Evolutionary conservation across 2,888 invertebrate genomes (phyloP), one percentile per base, ranked within the genome.

Genomic region (Chrysolina americana): DNA sequence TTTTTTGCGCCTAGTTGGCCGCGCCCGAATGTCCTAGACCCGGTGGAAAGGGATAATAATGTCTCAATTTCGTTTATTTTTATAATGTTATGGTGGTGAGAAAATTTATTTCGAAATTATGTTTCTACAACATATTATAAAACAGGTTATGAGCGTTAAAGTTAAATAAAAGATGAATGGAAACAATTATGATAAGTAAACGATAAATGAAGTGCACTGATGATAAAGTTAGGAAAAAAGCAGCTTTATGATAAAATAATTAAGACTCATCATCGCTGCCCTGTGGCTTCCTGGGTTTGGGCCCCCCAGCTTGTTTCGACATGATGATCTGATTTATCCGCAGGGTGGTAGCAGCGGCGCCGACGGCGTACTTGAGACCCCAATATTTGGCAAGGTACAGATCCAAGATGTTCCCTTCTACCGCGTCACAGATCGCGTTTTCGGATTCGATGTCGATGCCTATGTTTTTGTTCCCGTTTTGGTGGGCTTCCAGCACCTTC

Each of bases 261-360:
- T 83, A 85, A 73, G 84, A 85, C 82, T 95, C 95, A 83, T 95
- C 95, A 87, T 95, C 95, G 83, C 94, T 90, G 10, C 91, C 91
- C 76, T 91, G 92, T 70, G 88, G 87, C 65, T 85, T 85, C 83
- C 92, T 92, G 1, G 95, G 92, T 88, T 98, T 98, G 0, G 98
- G 98, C 62, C 98, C 98, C 63, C 98, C 98, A 17, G 98, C 98
- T 83, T 95, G 92, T 89, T 98, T 98, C 0, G 98, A 97, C 98
- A 98, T 98, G 80, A 99, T 98, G 81, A 99, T 98, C 89, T 98
- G 97, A 89, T 98, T 98, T 36, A 99, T 96, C 87, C 95, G 94
- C 41, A 99, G 91, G 80, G 98, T 95, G 0, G 98, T 98, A 76
- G 94, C 93, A 0, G 98, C 97, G 1, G 98, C 97, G 76, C 95